Evolutionary conservation across 1,140 invertebrate genomes (phyloP), one percentile per base, ranked within the genome.

Genomic region (Magallana angulata): DNA sequence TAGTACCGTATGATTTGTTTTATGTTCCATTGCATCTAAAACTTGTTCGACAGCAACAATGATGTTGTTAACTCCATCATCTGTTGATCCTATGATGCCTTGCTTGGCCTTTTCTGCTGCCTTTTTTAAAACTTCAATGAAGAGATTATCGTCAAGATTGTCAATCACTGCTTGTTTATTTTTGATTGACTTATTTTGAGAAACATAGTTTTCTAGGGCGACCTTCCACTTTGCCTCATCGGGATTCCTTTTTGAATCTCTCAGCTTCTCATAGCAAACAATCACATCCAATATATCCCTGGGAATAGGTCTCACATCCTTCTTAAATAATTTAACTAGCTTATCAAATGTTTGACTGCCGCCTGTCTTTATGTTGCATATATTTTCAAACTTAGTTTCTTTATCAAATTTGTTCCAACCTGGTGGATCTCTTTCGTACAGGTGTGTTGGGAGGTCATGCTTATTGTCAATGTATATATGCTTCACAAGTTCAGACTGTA

Each of bases 401-500:
- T 3, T 9, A 30, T 76, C 24, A 76, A 76, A 76, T 30, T 18
- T 30, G 68, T 30, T 76, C 68, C 68, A 76, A 30, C 68, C 68
- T 5, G 68, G 68, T 0, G 68, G 68, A 24, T 76, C 68, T 30
- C 14, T 76, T 30, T 76, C 24, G 30, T 76, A 76, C 8, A 76
- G 36, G 36, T 76, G 24, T 30, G 18, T 76, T 76, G 68, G 68
- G 9, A 36, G 7, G 0, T 76, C 24, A 30, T 76, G 11, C 8
- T 76, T 36, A 18, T 36, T 76, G 11, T 24, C 24, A 1, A 1
- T 1, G 14, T 76, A 76, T 9, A 76, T 30, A 3, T 30, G 68
- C 36, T 76, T 76, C 11, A 76, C 68, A 11, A 76, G 68, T 24
- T 76, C 68, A 3, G 68, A 76, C 24, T 76, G 68, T 30, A 76